A percentile compares a stretch with the other conserved stretches of the same genome.
phyloP scores from a whole-genome alignment of 2,797 vertebrate genomes.

The Sternotherus odoratus region DNA sequence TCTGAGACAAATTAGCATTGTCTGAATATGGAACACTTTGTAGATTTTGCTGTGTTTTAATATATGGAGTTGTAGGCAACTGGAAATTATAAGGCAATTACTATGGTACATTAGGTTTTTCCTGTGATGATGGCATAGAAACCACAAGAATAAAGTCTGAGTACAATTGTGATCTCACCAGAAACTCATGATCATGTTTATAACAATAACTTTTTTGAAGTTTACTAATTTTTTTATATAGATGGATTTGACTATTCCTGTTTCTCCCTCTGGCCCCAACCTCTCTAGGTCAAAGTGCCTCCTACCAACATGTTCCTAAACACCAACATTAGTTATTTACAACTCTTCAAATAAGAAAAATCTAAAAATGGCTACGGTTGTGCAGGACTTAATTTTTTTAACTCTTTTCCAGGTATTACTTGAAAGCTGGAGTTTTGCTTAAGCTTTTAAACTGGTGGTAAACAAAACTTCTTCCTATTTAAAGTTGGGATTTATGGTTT shows the following conservation, averaged over 20 bases:
- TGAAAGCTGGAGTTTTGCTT: conserved; percentile 36
- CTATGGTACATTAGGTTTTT: conserved; percentile 9
- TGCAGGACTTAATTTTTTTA: conserved; percentile 20
- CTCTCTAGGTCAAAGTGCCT: conserved; percentile 43
- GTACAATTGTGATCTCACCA: conserved; percentile 36
- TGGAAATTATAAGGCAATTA: neutral
- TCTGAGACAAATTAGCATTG: neutral
- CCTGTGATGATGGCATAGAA: conserved; percentile 46
- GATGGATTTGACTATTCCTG: conserved; percentile 7
- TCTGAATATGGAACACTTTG: neutral
- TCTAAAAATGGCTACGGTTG: neutral
- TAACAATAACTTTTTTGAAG: conserved; percentile 8
- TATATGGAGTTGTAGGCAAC: neutral
- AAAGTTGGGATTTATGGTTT: conserved; percentile 1
- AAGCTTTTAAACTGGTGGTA: conserved; percentile 17
- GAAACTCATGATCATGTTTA: conserved; percentile 51
- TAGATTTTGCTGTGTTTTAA: conserved; percentile 16
- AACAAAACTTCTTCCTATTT: conserved; percentile 5
- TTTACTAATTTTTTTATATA: neutral
- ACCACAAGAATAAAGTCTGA: conserved; percentile 49
- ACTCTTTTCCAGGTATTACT: conserved; percentile 37
- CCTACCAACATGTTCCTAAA: conserved; percentile 45
- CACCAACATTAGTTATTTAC: conserved; percentile 55
- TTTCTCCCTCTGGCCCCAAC: conserved; percentile 31
- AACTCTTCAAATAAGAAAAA: conserved; percentile 34